phyloP scores from a whole-genome alignment of 2,113 vertebrate species.

The Leucopsar rothschildi region DNA sequence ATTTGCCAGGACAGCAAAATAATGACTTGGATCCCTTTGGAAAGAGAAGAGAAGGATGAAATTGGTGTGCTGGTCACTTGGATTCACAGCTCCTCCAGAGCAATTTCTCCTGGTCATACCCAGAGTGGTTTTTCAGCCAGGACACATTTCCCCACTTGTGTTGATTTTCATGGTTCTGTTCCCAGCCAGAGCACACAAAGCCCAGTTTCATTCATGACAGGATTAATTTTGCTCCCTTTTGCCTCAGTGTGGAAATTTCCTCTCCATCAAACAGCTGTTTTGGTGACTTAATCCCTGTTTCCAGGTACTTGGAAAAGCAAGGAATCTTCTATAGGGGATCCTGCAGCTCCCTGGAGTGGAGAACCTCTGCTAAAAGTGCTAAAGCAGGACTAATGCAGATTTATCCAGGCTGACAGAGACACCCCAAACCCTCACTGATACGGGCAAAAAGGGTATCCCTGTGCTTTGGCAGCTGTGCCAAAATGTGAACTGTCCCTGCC shows the following conservation, averaged over 20 bases:
- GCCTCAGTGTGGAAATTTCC: background rate
- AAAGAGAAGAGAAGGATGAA: background rate
- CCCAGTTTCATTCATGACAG: no score
- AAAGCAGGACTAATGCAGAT: background rate
- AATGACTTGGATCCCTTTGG: background rate
- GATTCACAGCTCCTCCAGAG: background rate
- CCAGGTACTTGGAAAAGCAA: background rate
- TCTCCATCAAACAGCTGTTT: background rate
- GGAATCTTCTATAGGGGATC: background rate
- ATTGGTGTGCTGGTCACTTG: background rate
- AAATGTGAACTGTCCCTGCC: background rate
- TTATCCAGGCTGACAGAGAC: background rate
- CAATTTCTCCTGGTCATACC: background rate
- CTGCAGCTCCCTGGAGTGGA: accelerated
- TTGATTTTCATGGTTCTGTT: background rate
- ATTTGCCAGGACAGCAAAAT: background rate
- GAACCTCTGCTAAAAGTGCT: background rate
- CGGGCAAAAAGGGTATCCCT: background rate
- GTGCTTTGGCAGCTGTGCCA: background rate
- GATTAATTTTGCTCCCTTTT: background rate
- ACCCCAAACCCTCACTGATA: background rate
- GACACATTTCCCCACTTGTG: background rate
- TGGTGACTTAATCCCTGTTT: background rate
- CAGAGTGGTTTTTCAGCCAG: background rate
- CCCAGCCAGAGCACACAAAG: background rate